Evolutionary conservation across 30 jellyfish, hydroid and myxozoan genomes (phyloP).

Genomic region (Sanderia malayensis): DNA sequence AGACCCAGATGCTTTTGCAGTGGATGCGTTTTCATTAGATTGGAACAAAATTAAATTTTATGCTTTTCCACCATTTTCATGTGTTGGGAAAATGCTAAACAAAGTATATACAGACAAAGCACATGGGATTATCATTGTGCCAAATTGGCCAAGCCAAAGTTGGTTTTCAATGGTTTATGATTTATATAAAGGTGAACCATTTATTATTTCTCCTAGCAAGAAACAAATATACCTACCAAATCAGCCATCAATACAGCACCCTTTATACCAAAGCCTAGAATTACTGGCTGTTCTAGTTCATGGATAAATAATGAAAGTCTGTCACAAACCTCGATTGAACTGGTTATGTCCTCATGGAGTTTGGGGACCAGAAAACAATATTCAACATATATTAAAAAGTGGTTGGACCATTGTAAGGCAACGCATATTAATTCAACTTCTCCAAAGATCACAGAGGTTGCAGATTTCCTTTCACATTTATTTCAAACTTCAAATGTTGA

Average conservation of each 20-base stretch:
- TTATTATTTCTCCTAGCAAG: constrained; percentile 31
- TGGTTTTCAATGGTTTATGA: constrained; percentile 17
- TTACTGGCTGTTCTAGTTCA: constrained; percentile 6
- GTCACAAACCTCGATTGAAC: constrained; percentile 8
- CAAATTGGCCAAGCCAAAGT: constrained; percentile 50
- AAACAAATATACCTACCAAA: constrained; percentile 22
- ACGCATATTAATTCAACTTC: too few species aligned
- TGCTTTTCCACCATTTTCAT: constrained; percentile 53
- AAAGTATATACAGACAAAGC: constrained; percentile 28
- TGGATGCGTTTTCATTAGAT: too few species aligned
- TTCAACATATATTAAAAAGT: too few species aligned
- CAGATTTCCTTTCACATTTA: too few species aligned
- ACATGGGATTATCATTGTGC: constrained; percentile 43
- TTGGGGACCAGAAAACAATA: too few species aligned
- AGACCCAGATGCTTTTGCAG: too few species aligned
- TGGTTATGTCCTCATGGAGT: too few species aligned
- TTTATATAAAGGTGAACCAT: constrained; percentile 1
- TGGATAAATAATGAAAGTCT: neutral
- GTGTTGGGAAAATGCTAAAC: constrained; percentile 5
- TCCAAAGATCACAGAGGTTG: too few species aligned
- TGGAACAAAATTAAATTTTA: constrained; percentile 33
- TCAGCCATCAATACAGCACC: constrained; percentile 28
- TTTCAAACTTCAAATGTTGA: constrained; percentile 5
- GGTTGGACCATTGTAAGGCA: too few species aligned
- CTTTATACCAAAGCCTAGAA: constrained; percentile 18